These are phyloP conservation scores for Lysandra coridon DNA, from an alignment of 2,888 invertebrate genomes.

Conservation along the genomic window DNA sequence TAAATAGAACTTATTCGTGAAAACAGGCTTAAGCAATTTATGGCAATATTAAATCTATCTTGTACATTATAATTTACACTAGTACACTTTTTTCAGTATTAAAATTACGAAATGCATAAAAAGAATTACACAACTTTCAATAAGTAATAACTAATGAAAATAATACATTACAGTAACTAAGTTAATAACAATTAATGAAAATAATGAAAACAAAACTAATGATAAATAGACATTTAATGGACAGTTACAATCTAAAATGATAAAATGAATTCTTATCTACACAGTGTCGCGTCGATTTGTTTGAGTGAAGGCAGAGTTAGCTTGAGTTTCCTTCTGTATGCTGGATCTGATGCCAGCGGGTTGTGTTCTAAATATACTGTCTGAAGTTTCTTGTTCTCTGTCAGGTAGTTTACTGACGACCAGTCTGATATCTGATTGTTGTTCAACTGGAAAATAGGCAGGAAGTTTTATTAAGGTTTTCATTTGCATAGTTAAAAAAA, in stretches of 20 bases:
- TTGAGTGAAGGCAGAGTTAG: constrained; percentile 90
- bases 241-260: constrained; percentile 25
- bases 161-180: too few relatives aligned
- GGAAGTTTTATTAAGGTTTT: too few relatives aligned
- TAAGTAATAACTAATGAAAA: too few relatives aligned
- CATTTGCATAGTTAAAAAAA: background rate
- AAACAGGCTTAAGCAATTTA: too few relatives aligned
- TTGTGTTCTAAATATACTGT: constrained; percentile 98
- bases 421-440: constrained; percentile 93
- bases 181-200: background rate
- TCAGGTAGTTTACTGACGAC: constrained; percentile 89
- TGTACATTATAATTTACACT: too few relatives aligned
- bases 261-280: constrained; percentile 79
- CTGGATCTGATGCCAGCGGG: constrained; percentile 89
- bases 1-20: too few relatives aligned
- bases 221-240: constrained; percentile 27
- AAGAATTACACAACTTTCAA: too few relatives aligned
- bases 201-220: constrained; percentile 14
- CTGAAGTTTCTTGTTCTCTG: constrained; percentile 82
- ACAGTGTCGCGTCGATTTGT: constrained; percentile 97
- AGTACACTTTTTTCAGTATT: too few relatives aligned
- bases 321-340: constrained; percentile 95
- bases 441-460: constrained; percentile 85
- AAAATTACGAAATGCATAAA: too few relatives aligned
- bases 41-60: too few relatives aligned